Percentiles rank a stretch among this genome's conserved stretches.
Conservation (phyloP, 2,113 vertebrate genomes). For the Lophura nycthemera region DNA sequence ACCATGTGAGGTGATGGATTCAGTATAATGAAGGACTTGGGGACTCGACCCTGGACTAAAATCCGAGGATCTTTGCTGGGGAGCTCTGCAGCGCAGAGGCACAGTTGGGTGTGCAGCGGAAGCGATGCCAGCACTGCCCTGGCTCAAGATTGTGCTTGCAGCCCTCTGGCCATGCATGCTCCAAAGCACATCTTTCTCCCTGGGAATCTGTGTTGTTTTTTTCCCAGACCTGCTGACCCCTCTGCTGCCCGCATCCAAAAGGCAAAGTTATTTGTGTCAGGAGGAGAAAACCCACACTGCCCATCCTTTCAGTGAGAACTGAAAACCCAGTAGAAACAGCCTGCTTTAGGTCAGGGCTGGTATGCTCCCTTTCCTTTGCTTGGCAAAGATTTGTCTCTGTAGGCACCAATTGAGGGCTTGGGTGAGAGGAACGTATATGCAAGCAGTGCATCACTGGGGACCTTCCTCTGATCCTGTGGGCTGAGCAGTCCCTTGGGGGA, state of each 20-base stretch:
- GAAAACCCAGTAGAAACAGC: background rate
- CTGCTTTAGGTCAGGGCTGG: background rate
- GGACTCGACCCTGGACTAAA: background rate
- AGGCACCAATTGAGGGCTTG: background rate
- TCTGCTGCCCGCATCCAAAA: background rate
- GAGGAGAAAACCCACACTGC: background rate
- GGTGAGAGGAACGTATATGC: background rate
- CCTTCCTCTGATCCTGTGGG: background rate
- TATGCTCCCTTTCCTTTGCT: background rate
- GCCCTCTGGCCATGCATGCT: rapidly evolving
- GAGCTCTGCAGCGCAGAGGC: background rate
- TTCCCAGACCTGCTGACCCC: background rate
- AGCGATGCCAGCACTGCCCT: background rate
- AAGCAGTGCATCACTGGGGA: background rate
- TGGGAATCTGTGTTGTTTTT: background rate
- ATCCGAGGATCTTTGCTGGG: background rate
- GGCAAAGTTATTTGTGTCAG: background rate
- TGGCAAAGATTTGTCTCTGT: background rate
- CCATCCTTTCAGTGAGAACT: background rate
- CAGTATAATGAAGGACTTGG: background rate
- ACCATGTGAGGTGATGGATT: background rate
- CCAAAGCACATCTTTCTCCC: background rate
- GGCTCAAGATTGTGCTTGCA: rapidly evolving
- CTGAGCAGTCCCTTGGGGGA: background rate
- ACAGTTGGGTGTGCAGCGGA: background rate